phyloP scores from a whole-genome alignment of 1,140 invertebrate species.

The Drosophila malerkotliana region DNA sequence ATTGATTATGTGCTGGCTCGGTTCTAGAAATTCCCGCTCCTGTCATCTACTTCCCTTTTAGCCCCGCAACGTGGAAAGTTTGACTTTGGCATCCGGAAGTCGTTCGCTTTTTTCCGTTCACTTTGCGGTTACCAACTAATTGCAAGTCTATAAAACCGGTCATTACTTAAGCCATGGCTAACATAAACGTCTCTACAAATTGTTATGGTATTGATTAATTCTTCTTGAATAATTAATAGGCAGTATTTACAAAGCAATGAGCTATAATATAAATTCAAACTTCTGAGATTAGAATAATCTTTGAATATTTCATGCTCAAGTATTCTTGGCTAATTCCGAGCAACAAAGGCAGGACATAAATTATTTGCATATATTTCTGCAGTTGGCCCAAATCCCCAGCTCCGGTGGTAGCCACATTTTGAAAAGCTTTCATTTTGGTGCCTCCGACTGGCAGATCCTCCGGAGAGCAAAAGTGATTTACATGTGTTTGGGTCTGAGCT shows the following conservation, averaged over 20 bases:
- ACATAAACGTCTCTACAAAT: neutral
- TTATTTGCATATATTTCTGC: slow-evolving; percentile 19
- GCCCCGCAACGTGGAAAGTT: slow-evolving; percentile 35
- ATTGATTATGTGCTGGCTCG: slow-evolving; percentile 66
- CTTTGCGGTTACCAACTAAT: slow-evolving; percentile 51
- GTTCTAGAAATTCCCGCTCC: slow-evolving; percentile 12
- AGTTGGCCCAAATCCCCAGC: slow-evolving; percentile 24
- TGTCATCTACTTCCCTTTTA: slow-evolving; percentile 4
- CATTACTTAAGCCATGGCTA: neutral
- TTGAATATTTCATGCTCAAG: slow-evolving; percentile 8
- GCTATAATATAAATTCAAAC: neutral
- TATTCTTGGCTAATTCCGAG: slow-evolving; percentile 1
- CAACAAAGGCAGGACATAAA: slow-evolving; percentile 1
- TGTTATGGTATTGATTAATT: neutral
- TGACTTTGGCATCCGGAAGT: slow-evolving; percentile 52
- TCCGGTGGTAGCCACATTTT: slow-evolving; percentile 34
- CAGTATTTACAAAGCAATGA: neutral
- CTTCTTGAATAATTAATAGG: neutral
- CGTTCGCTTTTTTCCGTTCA: slow-evolving; percentile 44
- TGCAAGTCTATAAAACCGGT: slow-evolving; percentile 43
- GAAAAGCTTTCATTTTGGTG: slow-evolving; percentile 35
- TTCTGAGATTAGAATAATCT: neutral
- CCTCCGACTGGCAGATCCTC: slow-evolving; percentile 40
- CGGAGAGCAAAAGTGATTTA: slow-evolving; percentile 60
- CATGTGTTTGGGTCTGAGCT: slow-evolving; percentile 47